These are phyloP conservation scores for Polypedilum vanderplanki DNA, from an alignment of 1,140 invertebrate species.

Conservation along the genomic window DNA sequence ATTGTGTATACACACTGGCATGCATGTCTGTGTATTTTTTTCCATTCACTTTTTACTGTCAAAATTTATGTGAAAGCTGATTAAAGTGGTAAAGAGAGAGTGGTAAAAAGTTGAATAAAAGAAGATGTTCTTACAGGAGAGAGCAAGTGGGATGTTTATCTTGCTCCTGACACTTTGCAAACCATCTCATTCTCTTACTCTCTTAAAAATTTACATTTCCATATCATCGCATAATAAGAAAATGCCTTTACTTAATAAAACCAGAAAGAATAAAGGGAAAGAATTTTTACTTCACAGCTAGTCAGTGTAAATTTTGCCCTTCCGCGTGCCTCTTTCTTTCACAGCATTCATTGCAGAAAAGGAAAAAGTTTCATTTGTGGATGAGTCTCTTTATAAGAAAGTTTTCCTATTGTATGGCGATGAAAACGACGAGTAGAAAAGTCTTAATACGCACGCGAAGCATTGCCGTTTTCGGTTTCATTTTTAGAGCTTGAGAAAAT, in stretches of 20 bases:
- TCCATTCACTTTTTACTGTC: not conserved
- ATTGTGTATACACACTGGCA: not conserved
- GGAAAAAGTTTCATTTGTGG: not conserved
- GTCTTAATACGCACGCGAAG: no score
- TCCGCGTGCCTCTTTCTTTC: not conserved
- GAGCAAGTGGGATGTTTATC: not conserved
- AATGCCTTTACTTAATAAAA: not conserved
- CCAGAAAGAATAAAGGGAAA: no score
- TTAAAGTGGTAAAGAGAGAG: conserved; percentile 6
- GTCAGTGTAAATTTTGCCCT: not conserved
- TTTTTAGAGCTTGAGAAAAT: not conserved
- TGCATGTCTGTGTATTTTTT: not conserved
- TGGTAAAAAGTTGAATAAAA: conserved; percentile 9
- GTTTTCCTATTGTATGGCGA: no score
- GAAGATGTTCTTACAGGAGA: not conserved
- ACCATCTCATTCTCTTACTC: not conserved
- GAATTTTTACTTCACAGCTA: no score
- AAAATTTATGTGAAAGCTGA: conserved; percentile 13
- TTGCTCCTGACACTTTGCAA: not conserved
- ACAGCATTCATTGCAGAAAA: not conserved
- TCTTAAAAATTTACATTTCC: not conserved
- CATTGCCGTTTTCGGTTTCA: not conserved
- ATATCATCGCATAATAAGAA: conserved; percentile 15
- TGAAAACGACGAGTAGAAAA: no score
- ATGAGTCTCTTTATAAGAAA: not conserved